phyloP scores from a whole-genome alignment of 2,797 vertebrate species.

The Clarias platycephalus region DNA sequence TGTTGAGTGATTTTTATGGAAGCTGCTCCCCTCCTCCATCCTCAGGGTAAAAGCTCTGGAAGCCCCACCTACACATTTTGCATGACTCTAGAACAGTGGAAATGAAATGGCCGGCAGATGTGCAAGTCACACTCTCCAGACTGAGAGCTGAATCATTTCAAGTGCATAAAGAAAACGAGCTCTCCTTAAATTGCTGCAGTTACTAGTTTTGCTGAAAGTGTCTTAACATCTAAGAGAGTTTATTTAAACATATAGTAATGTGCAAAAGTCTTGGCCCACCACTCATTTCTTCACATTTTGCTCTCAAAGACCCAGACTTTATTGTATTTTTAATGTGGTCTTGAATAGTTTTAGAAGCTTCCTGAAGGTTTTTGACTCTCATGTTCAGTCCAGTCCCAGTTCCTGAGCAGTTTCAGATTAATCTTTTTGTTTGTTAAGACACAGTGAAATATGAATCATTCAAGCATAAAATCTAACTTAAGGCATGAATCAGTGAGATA shows the following conservation, averaged over 20 bases:
- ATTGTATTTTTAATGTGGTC: too few relatives aligned
- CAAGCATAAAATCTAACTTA: too few relatives aligned
- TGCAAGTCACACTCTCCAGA: slow-evolving; percentile 52
- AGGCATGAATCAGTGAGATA: too few relatives aligned
- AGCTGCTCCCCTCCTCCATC: slow-evolving; percentile 46
- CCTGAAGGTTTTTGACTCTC: too few relatives aligned
- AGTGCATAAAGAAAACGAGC: slow-evolving; percentile 62
- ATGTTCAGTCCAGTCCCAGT: too few relatives aligned
- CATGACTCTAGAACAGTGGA: slow-evolving; percentile 54
- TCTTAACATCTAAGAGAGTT: not conserved
- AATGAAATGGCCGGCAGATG: slow-evolving; percentile 67
- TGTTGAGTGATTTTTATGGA: slow-evolving; percentile 63
- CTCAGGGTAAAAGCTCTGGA: slow-evolving; percentile 50
- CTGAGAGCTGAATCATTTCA: slow-evolving; percentile 57
- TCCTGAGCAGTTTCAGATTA: too few relatives aligned
- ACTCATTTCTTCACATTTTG: too few relatives aligned
- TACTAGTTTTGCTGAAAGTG: slow-evolving; percentile 31
- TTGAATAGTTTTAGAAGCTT: too few relatives aligned
- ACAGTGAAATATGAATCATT: too few relatives aligned
- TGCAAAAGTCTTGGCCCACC: too few relatives aligned
- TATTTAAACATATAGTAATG: not conserved
- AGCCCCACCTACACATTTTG: slow-evolving; percentile 58
- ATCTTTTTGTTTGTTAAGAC: too few relatives aligned
- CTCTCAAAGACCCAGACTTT: too few relatives aligned
- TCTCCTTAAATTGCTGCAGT: slow-evolving; percentile 52